These are phyloP conservation scores for Willowsia nigromaculata DNA, from an alignment of 2,888 invertebrate species.

Conservation along the genomic window DNA sequence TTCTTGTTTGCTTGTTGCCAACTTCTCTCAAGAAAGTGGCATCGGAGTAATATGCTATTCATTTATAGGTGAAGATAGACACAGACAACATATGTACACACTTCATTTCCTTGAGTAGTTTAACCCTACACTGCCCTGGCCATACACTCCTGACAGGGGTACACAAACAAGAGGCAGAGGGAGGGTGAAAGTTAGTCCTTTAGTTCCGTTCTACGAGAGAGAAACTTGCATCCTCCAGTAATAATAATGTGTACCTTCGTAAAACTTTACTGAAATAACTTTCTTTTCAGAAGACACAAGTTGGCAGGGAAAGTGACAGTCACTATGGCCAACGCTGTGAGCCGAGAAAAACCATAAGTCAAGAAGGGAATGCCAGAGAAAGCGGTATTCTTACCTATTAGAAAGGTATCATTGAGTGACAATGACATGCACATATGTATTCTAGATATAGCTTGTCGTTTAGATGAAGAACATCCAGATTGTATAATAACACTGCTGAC, in stretches of 20 bases:
- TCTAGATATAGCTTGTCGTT: background rate
- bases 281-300: background rate
- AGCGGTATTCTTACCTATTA: background rate
- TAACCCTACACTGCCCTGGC: background rate
- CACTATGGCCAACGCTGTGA: background rate
- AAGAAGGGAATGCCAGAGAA: background rate
- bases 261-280: constrained; percentile 5
- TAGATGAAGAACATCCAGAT: background rate
- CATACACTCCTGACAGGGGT: too few relatives aligned
- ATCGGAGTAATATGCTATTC: too few relatives aligned
- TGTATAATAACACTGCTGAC: background rate
- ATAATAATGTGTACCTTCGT: background rate
- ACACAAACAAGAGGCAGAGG: background rate
- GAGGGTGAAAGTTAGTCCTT: background rate
- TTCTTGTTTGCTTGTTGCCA: too few relatives aligned
- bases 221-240: background rate
- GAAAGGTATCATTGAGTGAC: background rate
- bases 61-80: background rate
- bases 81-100: background rate
- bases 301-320: background rate
- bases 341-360: background rate
- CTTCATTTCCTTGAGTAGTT: background rate
- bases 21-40: background rate
- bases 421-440: background rate
- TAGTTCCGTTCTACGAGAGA: background rate